Percentiles rank a stretch among this genome's conserved stretches.
phyloP scores from a whole-genome alignment of 2,113 vertebrate genomes.

The Rhea americana region DNA sequence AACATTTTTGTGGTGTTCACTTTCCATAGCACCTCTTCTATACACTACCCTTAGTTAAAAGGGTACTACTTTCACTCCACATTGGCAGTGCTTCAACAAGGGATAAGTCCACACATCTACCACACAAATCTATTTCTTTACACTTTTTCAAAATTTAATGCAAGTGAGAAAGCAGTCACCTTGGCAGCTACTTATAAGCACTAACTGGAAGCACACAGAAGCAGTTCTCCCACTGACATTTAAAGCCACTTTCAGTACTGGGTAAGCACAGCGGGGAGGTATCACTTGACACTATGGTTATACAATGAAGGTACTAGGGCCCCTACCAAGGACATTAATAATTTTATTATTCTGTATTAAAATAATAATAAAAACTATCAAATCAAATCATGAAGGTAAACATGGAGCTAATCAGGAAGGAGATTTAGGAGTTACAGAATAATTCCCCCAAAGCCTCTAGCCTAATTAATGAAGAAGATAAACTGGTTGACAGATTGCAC shows the following conservation, averaged over 20 bases:
- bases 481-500: slow-evolving; percentile 66
- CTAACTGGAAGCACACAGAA: not conserved
- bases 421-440: slow-evolving; percentile 43
- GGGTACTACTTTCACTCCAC: not conserved
- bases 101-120: not conserved
- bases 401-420: slow-evolving; percentile 52
- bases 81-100: not conserved
- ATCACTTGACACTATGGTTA: not conserved
- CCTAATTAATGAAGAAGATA: slow-evolving; percentile 68
- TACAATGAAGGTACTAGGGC: not conserved
- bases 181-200: accelerated
- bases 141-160: accelerated
- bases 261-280: not conserved
- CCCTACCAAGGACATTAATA: not conserved
- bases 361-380: slow-evolving; percentile 9
- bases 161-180: not conserved
- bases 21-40: not conserved
- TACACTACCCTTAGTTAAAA: not conserved
- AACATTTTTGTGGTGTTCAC: not conserved
- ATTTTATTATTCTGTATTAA: not conserved
- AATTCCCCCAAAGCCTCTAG: slow-evolving; percentile 48
- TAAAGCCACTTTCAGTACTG: not conserved
- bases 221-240: not conserved
- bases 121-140: not conserved
- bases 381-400: slow-evolving; percentile 48